These are phyloP conservation scores for Ammodramus savannarum DNA, from an alignment of 2,113 vertebrate genomes.

Conservation along the genomic window DNA sequence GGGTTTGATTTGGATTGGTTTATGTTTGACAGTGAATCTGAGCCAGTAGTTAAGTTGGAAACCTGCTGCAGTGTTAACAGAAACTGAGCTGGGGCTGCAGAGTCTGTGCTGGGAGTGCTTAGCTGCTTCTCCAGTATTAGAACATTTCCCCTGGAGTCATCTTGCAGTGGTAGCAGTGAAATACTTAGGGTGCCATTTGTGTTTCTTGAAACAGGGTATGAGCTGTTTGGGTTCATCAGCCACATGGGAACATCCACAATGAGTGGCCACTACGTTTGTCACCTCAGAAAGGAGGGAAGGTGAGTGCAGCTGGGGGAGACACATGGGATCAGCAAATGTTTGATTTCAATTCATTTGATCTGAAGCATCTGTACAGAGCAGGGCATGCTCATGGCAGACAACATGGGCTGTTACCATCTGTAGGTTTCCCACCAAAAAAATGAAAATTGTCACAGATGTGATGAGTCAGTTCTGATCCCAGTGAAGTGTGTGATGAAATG, in stretches of 20 bases:
- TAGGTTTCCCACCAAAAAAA: neutral
- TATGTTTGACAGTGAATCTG: neutral
- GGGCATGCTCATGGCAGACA: neutral
- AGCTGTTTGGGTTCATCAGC: slow-evolving; percentile 96
- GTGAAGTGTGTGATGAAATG: neutral
- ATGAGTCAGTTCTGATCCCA: neutral
- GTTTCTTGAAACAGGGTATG: slow-evolving; percentile 81
- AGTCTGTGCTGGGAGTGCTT: neutral
- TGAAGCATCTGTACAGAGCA: neutral
- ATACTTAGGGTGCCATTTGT: neutral
- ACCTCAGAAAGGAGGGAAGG: slow-evolving; percentile 98
- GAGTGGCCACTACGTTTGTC: slow-evolving; percentile 97
- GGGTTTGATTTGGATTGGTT: neutral
- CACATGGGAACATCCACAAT: slow-evolving; percentile 98
- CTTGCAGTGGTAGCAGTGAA: neutral
- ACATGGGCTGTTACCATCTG: accelerated
- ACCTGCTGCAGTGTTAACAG: neutral
- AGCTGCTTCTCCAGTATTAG: neutral
- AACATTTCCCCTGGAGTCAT: neutral
- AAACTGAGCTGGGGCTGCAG: neutral
- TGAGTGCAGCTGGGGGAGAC: slow-evolving; percentile 63
- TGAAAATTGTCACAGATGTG: neutral
- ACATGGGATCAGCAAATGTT: neutral
- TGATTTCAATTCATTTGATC: neutral
- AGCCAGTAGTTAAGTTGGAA: neutral